These are phyloP conservation scores for Limnodromus scolopaceus DNA, from an alignment of 2,797 vertebrate genomes.

Conservation along the genomic window DNA sequence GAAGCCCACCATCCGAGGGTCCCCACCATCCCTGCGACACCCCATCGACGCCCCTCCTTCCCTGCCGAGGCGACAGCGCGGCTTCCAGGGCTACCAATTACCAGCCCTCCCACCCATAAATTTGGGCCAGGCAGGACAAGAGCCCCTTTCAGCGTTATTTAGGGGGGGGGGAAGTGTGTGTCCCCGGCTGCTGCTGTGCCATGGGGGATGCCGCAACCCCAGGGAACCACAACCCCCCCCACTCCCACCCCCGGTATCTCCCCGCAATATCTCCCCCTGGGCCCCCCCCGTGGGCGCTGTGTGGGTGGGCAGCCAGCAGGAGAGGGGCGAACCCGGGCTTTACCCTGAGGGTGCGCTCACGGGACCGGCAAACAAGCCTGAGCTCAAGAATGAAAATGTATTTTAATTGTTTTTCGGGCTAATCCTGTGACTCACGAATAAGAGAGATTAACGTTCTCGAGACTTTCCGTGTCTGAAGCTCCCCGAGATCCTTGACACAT, in stretches of 20 bases:
- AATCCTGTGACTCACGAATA: background rate
- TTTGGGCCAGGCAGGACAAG: background rate
- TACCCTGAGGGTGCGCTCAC: fast-evolving
- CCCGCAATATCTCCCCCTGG: fast-evolving
- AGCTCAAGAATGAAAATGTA: background rate
- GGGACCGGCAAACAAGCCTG: background rate
- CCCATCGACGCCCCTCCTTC: background rate
- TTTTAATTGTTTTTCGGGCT: background rate
- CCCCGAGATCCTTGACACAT: background rate
- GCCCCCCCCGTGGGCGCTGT: background rate
- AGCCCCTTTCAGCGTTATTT: background rate
- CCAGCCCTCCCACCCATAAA: background rate
- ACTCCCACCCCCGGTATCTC: background rate
- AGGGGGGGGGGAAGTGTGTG: background rate
- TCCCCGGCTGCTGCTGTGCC: background rate
- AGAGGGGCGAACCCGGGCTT: fast-evolving
- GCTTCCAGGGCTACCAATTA: background rate
- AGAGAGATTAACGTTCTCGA: background rate
- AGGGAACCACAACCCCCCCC: too few relatives aligned
- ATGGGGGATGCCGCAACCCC: fast-evolving
- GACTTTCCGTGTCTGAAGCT: background rate
- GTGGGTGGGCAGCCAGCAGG: fast-evolving
- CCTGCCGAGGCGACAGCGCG: background rate
- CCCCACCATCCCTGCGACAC: background rate
- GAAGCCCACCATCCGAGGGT: background rate